These are phyloP conservation scores for Panthera tigris DNA, from an alignment of 2,113 vertebrate genomes.

Conservation along the genomic window DNA sequence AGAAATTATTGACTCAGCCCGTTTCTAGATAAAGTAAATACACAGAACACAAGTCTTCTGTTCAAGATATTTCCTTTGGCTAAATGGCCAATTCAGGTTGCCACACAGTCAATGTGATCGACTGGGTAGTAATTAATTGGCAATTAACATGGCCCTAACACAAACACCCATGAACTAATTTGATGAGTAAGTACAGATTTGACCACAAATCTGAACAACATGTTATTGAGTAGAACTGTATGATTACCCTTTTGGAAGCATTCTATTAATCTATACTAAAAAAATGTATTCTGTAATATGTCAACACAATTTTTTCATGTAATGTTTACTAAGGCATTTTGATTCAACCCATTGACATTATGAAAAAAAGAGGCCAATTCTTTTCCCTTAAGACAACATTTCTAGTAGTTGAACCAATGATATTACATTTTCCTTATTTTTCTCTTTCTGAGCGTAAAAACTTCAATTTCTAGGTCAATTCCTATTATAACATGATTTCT, in stretches of 20 bases:
- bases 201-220: neutral
- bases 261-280: neutral
- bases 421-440: neutral
- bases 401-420: neutral
- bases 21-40: neutral
- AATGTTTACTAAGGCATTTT: neutral
- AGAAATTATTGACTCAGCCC: neutral
- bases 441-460: neutral
- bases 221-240: neutral
- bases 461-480: neutral
- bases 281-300: neutral
- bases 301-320: neutral
- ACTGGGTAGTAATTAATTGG: conserved; percentile 46
- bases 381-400: neutral
- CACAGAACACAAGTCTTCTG: neutral
- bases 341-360: neutral
- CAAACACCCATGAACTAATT: conserved; percentile 32
- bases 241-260: neutral
- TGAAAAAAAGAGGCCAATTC: neutral
- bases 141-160: conserved; percentile 42
- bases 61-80: conserved; percentile 30
- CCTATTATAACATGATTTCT: neutral
- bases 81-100: neutral
- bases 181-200: conserved; percentile 27
- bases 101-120: conserved; percentile 25